Percentiles rank a stretch among this genome's conserved stretches.
These are phyloP conservation scores for Phasianus colchicus DNA, from an alignment of 2,113 vertebrate genomes.

Conservation along the genomic window DNA sequence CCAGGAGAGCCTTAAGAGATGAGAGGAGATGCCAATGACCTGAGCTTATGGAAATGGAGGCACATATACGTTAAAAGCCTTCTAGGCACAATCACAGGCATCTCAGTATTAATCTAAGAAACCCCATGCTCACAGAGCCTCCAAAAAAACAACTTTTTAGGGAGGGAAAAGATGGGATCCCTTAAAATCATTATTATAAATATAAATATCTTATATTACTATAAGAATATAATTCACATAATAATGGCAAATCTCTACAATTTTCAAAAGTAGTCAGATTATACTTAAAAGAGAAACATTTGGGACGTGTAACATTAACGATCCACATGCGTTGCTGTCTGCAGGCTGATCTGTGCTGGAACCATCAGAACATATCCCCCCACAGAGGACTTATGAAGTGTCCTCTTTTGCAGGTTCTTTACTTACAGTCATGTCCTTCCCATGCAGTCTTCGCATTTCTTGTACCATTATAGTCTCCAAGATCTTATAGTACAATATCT, in stretches of 20 bases:
- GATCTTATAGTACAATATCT: slow-evolving; percentile 97
- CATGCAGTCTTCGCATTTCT: slow-evolving; percentile 89
- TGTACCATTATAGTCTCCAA: slow-evolving; percentile 92
- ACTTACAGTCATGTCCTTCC: slow-evolving; percentile 96
- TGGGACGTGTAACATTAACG: neutral
- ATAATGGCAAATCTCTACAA: neutral
- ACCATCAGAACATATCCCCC: neutral
- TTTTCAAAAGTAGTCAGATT: neutral
- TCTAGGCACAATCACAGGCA: neutral
- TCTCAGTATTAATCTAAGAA: neutral
- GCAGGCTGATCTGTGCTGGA: neutral
- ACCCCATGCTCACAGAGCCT: neutral
- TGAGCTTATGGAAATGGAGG: neutral
- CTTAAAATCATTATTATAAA: neutral
- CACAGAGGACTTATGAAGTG: neutral
- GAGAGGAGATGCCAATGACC: accelerated
- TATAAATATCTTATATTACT: neutral
- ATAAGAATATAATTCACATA: neutral
- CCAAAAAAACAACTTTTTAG: neutral
- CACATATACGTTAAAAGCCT: neutral
- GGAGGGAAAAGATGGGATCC: neutral
- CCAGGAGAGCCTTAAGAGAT: slow-evolving; percentile 85
- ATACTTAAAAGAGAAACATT: too few relatives aligned
- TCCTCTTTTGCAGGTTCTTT: neutral
- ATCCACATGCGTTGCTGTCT: neutral